Conservation (phyloP, 2,888 invertebrate species). For the Polyploca ridens region DNA sequence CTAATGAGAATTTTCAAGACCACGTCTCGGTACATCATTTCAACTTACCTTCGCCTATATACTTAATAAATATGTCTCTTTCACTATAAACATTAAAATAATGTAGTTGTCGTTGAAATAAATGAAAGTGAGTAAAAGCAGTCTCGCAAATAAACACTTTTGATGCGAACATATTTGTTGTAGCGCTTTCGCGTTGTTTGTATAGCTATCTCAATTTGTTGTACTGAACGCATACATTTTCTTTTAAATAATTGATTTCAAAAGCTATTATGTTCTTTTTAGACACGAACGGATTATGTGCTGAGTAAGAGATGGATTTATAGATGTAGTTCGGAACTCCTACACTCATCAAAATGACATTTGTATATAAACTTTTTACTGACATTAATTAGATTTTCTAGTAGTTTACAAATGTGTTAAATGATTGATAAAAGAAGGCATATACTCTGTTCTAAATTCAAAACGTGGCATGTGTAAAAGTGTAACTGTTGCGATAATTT, state of each 20-base stretch:
- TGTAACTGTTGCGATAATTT: no score
- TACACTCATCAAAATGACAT: neutral
- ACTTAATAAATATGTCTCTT: neutral
- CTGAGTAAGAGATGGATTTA: neutral
- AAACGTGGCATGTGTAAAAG: no score
- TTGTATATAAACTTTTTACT: neutral
- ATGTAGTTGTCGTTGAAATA: neutral
- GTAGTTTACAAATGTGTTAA: neutral
- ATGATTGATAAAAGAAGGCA: neutral
- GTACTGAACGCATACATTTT: neutral
- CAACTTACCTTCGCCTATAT: constrained; percentile 35
- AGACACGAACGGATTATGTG: no score
- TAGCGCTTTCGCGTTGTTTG: neutral
- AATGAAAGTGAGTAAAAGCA: neutral
- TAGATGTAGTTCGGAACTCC: no score
- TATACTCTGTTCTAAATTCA: neutral
- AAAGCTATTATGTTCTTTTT: neutral
- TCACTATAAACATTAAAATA: neutral
- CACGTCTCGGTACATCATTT: constrained; percentile 19
- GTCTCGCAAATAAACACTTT: neutral
- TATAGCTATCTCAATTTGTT: neutral
- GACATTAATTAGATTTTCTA: neutral
- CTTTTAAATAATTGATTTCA: neutral
- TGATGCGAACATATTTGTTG: neutral
- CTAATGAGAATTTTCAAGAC: constrained; percentile 51